These are phyloP conservation scores for Eupithecia subfuscata DNA, from an alignment of 2,888 invertebrate genomes.

Conservation along the genomic window DNA sequence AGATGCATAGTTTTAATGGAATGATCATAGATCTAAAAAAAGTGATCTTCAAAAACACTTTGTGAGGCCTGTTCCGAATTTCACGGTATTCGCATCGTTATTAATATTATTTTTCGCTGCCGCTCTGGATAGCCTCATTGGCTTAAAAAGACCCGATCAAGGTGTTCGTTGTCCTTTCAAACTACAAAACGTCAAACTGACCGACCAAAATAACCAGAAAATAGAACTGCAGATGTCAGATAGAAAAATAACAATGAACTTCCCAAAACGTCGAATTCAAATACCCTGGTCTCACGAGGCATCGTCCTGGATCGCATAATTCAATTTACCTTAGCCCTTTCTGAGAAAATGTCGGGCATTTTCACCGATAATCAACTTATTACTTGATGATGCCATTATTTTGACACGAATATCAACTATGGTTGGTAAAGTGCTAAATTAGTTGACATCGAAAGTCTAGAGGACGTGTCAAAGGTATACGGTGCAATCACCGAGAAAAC, in stretches of 20 bases:
- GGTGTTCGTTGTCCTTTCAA: too few species aligned
- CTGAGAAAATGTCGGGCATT: slow-evolving; percentile 67
- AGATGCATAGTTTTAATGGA: too few species aligned
- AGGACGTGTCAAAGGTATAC: not conserved
- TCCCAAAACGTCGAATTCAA: slow-evolving; percentile 52
- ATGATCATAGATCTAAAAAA: too few species aligned
- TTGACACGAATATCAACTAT: slow-evolving; percentile 49
- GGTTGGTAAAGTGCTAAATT: slow-evolving; percentile 34
- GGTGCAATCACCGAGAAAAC: not conserved
- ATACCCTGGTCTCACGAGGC: slow-evolving; percentile 56
- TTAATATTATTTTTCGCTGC: too few species aligned
- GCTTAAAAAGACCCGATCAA: too few species aligned
- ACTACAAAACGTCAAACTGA: too few species aligned
- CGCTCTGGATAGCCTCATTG: too few species aligned
- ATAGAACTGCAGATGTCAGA: not conserved
- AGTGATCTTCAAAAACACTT: too few species aligned
- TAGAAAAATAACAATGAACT: slow-evolving; percentile 14
- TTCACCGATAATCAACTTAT: slow-evolving; percentile 68
- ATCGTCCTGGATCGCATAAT: slow-evolving; percentile 68
- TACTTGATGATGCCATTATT: slow-evolving; percentile 66
- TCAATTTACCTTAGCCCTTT: slow-evolving; percentile 71
- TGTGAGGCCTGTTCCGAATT: too few species aligned
- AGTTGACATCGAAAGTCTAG: slow-evolving; percentile 7
- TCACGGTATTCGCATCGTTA: too few species aligned
- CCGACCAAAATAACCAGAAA: not conserved